phyloP scores from a whole-genome alignment of 2,797 vertebrate species.

The Meda fulgida region DNA sequence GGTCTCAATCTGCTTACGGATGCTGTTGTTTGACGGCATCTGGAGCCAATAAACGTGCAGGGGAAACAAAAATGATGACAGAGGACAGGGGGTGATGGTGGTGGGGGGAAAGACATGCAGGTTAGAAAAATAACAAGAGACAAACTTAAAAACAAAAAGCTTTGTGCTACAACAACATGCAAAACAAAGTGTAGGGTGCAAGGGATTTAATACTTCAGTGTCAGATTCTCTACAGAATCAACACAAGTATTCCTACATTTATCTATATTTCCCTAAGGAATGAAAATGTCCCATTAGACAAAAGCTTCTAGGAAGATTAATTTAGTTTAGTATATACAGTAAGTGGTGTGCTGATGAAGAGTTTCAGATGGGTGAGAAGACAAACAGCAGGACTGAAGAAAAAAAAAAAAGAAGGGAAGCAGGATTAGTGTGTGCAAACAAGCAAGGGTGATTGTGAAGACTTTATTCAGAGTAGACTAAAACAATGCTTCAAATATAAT shows the following conservation, averaged over 20 bases:
- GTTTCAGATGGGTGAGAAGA: slow-evolving; percentile 9
- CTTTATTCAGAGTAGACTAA: neutral
- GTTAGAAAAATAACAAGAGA: slow-evolving; percentile 86
- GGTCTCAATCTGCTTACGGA: slow-evolving; percentile 99
- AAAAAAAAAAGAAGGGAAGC: neutral
- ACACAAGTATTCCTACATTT: slow-evolving; percentile 11
- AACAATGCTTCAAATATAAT: slow-evolving; percentile 1
- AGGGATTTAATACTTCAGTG: slow-evolving; percentile 19
- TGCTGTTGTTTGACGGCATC: slow-evolving; percentile 99
- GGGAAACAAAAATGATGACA: slow-evolving; percentile 78
- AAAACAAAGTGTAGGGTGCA: slow-evolving; percentile 22
- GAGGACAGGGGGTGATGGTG: slow-evolving; percentile 72
- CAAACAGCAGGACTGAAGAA: neutral
- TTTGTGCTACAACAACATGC: slow-evolving; percentile 25
- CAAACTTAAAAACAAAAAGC: slow-evolving; percentile 70
- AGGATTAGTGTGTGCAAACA: slow-evolving; percentile 5
- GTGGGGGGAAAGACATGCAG: slow-evolving; percentile 88
- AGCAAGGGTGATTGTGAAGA: neutral
- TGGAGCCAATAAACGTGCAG: slow-evolving; percentile 93
- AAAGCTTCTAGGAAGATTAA: neutral
- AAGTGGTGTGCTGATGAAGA: slow-evolving; percentile 6
- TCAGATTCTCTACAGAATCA: slow-evolving; percentile 25
- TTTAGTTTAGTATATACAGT: neutral
- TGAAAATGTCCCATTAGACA: slow-evolving; percentile 5
- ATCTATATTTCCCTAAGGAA: neutral